Percentiles rank a stretch among this genome's conserved stretches.
Evolutionary conservation across 1,140 invertebrate species (phyloP).

Genomic region (Ceratosolen solmsi): DNA sequence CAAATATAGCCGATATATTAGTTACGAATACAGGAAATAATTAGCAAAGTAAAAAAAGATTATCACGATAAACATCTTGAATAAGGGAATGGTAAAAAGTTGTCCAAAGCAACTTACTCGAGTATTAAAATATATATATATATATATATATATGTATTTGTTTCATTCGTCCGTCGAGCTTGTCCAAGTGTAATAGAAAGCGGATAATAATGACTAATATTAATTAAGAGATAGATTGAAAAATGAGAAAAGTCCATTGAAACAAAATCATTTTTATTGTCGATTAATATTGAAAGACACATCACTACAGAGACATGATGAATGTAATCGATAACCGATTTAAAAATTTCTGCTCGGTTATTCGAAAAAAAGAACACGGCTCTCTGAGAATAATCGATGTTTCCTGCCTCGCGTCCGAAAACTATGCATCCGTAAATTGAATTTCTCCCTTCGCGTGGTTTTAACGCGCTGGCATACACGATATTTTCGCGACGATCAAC

Average conservation of each 20-base stretch:
- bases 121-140: too few species aligned
- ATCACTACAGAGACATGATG: background rate
- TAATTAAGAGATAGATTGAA: too few species aligned
- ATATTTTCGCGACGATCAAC: constrained; percentile 40
- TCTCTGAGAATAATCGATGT: constrained; percentile 49
- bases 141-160: too few species aligned
- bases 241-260: constrained; percentile 17
- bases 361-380: constrained; percentile 21
- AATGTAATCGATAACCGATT: constrained; percentile 51
- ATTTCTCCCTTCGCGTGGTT: constrained; percentile 34
- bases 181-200: background rate
- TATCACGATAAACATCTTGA: too few species aligned
- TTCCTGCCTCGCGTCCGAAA: constrained; percentile 7
- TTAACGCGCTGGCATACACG: constrained; percentile 21
- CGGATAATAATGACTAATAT: too few species aligned
- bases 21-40: too few species aligned
- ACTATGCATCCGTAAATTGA: constrained; percentile 45
- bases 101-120: too few species aligned
- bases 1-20: too few species aligned
- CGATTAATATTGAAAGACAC: constrained; percentile 50
- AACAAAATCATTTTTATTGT: constrained; percentile 29
- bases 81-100: too few species aligned
- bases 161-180: background rate
- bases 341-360: constrained; percentile 50
- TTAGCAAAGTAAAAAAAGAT: too few species aligned